Evolutionary conservation across 2,888 invertebrate genomes (phyloP).

Genomic region (Aplocera efformata): DNA sequence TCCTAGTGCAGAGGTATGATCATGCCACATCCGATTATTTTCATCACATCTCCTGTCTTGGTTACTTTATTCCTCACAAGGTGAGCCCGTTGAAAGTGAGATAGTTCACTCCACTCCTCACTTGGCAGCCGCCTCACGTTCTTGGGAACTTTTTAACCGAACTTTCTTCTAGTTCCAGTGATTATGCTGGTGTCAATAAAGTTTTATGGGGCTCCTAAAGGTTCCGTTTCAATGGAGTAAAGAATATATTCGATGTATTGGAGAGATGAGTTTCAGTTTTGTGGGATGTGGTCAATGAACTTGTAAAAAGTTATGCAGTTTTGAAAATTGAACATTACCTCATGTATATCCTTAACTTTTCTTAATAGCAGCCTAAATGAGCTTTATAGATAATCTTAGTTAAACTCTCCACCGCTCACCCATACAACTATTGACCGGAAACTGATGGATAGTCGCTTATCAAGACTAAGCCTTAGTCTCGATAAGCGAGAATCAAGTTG

Average conservation of each 20-base stretch:
- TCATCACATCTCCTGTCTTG: slow-evolving; percentile 28
- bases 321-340: background rate
- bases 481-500: no score
- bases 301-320: background rate
- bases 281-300: background rate
- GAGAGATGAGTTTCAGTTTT: slow-evolving; percentile 10
- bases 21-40: slow-evolving; percentile 31
- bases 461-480: no score
- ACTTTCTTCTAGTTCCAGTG: slow-evolving; percentile 33
- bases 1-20: no score
- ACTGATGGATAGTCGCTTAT: no score
- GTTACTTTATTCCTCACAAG: slow-evolving; percentile 71
- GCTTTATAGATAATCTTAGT: no score
- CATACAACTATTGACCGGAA: no score
- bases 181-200: slow-evolving; percentile 31
- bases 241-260: slow-evolving; percentile 10
- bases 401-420: no score
- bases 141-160: slow-evolving; percentile 33
- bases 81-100: slow-evolving; percentile 70
- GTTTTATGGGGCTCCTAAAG: slow-evolving; percentile 22
- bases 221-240: slow-evolving; percentile 7
- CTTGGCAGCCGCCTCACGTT: slow-evolving; percentile 29
- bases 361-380: no score
- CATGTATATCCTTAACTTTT: no score
- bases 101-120: slow-evolving; percentile 59